phyloP scores from a whole-genome alignment of 2,888 invertebrate species.

The Stomorhina lunata region DNA sequence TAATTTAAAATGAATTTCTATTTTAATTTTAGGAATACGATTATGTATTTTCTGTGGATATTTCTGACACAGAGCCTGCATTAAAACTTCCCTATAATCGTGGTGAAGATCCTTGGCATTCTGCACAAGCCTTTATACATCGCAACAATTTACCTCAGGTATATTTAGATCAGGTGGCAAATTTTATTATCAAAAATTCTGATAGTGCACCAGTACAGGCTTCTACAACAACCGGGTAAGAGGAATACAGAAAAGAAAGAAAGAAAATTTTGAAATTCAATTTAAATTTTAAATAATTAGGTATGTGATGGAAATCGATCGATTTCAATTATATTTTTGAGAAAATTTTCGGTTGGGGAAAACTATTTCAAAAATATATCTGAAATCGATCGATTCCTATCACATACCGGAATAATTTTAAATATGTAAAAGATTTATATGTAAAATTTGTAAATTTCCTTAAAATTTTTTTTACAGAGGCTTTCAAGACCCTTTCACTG shows the following conservation, averaged over 20 bases:
- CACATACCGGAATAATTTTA: no score
- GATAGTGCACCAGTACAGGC: constrained; percentile 49
- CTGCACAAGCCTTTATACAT: constrained; percentile 94
- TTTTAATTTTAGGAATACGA: constrained; percentile 86
- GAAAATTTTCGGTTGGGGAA: no score
- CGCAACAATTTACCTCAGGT: constrained; percentile 90
- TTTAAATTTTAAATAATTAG: no score
- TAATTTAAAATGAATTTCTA: constrained; percentile 23
- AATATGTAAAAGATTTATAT: no score
- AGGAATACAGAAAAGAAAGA: no score
- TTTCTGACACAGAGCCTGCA: constrained; percentile 93
- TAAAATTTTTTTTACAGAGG: constrained; percentile 71
- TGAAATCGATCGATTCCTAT: no score
- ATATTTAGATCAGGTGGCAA: constrained; percentile 94
- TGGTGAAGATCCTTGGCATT: constrained; percentile 94
- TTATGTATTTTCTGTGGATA: constrained; percentile 97
- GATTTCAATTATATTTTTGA: no score
- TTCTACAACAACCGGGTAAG: constrained; percentile 68
- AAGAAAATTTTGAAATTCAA: no score
- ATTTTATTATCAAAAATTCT: constrained; percentile 93
- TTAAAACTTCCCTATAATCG: constrained; percentile 95
- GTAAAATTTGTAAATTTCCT: no score
- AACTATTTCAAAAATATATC: no score
- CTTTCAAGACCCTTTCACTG: constrained; percentile 86
- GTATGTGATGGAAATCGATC: no score